Base-by-base conservation (phyloP, 2,113 vertebrate genomes). In the Geococcyx californianus region DNA sequence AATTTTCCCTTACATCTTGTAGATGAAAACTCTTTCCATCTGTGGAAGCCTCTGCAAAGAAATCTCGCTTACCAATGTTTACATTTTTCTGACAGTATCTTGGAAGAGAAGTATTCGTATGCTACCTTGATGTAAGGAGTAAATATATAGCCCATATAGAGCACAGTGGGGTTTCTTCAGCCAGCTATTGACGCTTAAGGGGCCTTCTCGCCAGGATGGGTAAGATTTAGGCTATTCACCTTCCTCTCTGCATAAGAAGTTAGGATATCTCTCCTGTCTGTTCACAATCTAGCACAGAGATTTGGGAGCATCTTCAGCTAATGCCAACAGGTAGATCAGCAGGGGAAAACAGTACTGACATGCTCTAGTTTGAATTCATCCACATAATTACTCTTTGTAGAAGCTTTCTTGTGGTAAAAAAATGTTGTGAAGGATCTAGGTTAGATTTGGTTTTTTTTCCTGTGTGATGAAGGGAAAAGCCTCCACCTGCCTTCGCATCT, bases 361-460 rank as follows among this genome's bases (percentile, higher is more conserved):
- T 44, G 24, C 76, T 74, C 38, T 18, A 54, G 5, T 62, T 56
- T 34, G 16, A 33, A 9, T 18, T 45, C 45, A 33, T 3, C 59
- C 3, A 0, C 16, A 59, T 11, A 11, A 10, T 59, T 25, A 2
- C 68, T 31, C 29, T n/a, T 52, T 66, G 60, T 0, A 20, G 75
- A 42, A 72, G 92, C 38, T 74, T 63, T 40, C 17, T 40, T 38
- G 66, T 34, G 17, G 16, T 49, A 31, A 4, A 26, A 18, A 36
- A 33, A 28, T 1, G 2, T 5, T 17, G 60, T 18, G 56, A 56
- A 82, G 33, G 34, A 8, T 59, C 44, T 60, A 11, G 10, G 0
- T 1, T 20, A 16, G 74, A 13, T 23, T 4, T 26, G 31, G 21
- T 15, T 5, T 60, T 62, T 44, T 62, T 44, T 38, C 56, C 26